These are phyloP conservation scores for Bacillus rossius DNA, from an alignment of 1,140 invertebrate genomes.

Conservation along the genomic window DNA sequence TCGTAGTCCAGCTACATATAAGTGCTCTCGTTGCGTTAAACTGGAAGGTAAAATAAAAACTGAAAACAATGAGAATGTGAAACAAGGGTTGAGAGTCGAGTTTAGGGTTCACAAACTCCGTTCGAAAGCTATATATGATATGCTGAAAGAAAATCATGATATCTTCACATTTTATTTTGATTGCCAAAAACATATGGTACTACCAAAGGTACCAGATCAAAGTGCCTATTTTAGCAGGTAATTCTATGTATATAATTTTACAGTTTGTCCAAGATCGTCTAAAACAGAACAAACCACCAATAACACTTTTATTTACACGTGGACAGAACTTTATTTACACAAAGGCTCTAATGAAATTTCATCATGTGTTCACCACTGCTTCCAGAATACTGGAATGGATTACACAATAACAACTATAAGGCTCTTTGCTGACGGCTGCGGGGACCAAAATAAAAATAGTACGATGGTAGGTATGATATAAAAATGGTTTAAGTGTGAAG, in stretches of 20 bases:
- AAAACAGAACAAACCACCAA: not conserved
- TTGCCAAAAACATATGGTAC: no score
- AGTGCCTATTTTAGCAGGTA: conserved; percentile 6
- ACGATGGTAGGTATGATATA: no score
- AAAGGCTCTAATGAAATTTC: conserved; percentile 8
- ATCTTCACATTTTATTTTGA: no score
- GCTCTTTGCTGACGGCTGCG: conserved; percentile 11
- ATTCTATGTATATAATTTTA: conserved; percentile 10
- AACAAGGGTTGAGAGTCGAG: no score
- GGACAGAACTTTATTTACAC: not conserved
- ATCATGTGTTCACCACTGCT: not conserved
- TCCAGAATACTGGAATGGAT: not conserved
- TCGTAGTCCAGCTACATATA: no score
- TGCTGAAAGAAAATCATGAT: no score
- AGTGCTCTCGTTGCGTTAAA: no score
- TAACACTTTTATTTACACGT: not conserved
- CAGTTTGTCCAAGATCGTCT: not conserved
- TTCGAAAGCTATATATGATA: no score
- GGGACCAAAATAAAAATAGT: conserved; percentile 19
- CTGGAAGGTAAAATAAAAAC: no score
- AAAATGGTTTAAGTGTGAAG: conserved; percentile 6
- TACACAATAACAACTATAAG: not conserved
- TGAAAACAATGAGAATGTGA: no score
- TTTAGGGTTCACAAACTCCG: no score
- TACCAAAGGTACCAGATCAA: no score